Evolutionary conservation across 1,140 invertebrate species (phyloP), one percentile per base, ranked within the genome.

Genomic region (Globodera ellingtonae): DNA sequence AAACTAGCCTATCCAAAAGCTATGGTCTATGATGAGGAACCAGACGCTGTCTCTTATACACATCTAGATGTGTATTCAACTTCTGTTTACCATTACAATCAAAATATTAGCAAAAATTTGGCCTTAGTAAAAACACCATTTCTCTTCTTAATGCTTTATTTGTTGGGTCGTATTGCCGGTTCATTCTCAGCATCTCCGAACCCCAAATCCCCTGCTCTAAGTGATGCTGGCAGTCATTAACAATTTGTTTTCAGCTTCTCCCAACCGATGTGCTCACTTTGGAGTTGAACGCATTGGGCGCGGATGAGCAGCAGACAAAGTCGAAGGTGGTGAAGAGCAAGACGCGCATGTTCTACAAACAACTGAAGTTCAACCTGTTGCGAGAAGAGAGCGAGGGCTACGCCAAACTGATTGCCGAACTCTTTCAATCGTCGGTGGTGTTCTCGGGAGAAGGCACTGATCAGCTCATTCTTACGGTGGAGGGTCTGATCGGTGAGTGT

Each of bases 351-450:
- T 84, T 83, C 81, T 99, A 98, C 90, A 99, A 99, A 90, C 98
- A 99, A 90, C 93, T 96, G 84, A 98, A 99, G 88, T 99, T 98
- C 90, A 99, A 99, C 91, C 92, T 99, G 79, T 95, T 98, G 88
- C 92, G 97, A 73, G 98, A 99, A 91, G 98, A 99, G 91, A 97
- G 94, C 91, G 98, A 99, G 93, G 98, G 98, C 6, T 99, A 97
- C 91, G 94, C 96, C 6, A 99, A 99, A 91, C 91, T 99, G 7
- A 94, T 98, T 62, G 94, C 95, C n/a, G 97, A 98, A 91, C 91
- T 96, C 94, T 92, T 95, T 95, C 90, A 93, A 21, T 83, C 89
- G n/a, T 82, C 85, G 9, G 56, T 62, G 13, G 18, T 15, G 6
- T 18, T 62, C 2, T 62, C 56, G 56, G 56, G 56, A 10, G 56